Evolutionary conservation across 2,888 invertebrate genomes (phyloP), one percentile per base, ranked within the genome.

Genomic region (Caenorhabditis sulstoni): DNA sequence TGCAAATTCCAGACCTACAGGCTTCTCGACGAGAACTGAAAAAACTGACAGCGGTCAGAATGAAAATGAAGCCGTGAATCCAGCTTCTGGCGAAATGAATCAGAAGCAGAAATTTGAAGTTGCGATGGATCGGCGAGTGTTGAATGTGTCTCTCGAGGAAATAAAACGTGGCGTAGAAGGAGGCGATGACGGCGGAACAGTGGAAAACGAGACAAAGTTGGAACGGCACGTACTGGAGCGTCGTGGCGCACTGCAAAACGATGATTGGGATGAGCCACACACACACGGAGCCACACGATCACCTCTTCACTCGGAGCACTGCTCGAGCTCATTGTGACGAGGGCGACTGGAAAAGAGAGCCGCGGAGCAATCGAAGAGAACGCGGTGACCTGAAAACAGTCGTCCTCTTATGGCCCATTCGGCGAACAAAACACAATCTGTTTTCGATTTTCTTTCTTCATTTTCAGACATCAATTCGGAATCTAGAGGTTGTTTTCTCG

Each of bases 81-180:
- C 53, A 53, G 14, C 45, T 55, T 11, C 44, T 53, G 18, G 53
- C 41, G 20, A 65, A 65, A 29, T 65, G 44, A n/a, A 55, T 8
- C 14, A 55, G 4, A 1, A 65, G 20, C 1, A 65, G 35, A 35
- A 55, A 45, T 18, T 65, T 65, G 35, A 65, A 65, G 35, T 65
- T 65, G 0, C 16, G 23, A 29, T 65, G 65, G n/a, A 65, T 65
- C n/a, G 65, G 35, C 3, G 65, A 65, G 5, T 14, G 16, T 7
- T 65, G 41, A 9, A 65, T 55, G 39, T 65, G 37, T 35, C 44
- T 53, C 12, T 65, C 20, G 1, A 55, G 35, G 35, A 65, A 65
- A 29, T 65, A 45, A 16, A 35, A 55, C 4, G 45, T 65, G 12
- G 65, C 16, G 22, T 29, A 65, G 16, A 65, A 35, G 1, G 65